Base-by-base conservation (phyloP, 2,888 invertebrate genomes). In the Cheiracanthium punctorium region DNA sequence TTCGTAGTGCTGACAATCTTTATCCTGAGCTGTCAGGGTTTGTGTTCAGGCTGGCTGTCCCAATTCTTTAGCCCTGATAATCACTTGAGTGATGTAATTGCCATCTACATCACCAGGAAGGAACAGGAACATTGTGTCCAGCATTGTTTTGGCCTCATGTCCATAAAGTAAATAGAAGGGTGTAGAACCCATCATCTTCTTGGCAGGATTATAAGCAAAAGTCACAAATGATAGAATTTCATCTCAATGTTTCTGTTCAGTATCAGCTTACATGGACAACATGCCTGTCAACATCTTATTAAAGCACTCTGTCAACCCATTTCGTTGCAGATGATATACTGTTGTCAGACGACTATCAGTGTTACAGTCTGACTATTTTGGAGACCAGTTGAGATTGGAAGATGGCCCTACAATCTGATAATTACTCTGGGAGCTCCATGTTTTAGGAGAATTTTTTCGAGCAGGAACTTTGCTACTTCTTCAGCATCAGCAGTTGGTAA, bases 381-480 rank as follows among this genome's bases (percentile, higher is more conserved):
- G 43, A 1, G 1, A 48, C 32, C 14, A 72, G 48, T 29, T 30
- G 17, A 17, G 72, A 72, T 48, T 72, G 72, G 48, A 72, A 72
- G 28, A 72, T 48, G 28, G 10, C 5, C 7, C 43, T 48, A 32
- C 72, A 10, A 48, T 48, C 72, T 4, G 43, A 72, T 72, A 14
- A 72, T 43, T 14, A 48, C 28, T 28, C 48, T 28, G 1, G 48
- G 72, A 7, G 72, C 72, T 72, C 48, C 48, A 29, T 48, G 29
- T 10, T 10, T 73, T 10, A 73, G 28, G 8, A 75, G 4, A 65
- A 75, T 65, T 28, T 75, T 65, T 64, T 64, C 37, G 8, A 37
- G 30, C n/a, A 75, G n/a, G 41, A 75, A 75, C 32, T 75, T 75
- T 24, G 41, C 64, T 29, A 74, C 58, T 32, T 74, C 73, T 52